Evolutionary conservation across 37 sponge, comb jelly and placozoan genomes (phyloP).

Genomic region (Corticium candelabrum): DNA sequence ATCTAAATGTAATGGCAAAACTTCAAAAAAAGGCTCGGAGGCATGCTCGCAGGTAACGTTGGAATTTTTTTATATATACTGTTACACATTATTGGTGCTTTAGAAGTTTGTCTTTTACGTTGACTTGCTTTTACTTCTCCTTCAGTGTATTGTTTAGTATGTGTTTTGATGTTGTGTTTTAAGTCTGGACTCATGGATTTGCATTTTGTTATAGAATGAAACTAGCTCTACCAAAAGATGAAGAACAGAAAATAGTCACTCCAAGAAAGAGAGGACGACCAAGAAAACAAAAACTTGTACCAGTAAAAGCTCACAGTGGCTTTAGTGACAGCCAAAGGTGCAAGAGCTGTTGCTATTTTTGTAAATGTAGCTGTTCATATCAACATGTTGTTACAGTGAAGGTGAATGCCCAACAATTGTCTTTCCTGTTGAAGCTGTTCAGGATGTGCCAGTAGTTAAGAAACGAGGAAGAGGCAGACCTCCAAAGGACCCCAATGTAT

Average conservation of each 20-base stretch:
- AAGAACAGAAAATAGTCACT: neutral
- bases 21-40: neutral
- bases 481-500: neutral
- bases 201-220: too few species aligned
- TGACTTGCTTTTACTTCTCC: too few species aligned
- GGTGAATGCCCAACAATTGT: neutral
- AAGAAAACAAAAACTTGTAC: neutral
- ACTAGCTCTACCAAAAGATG: too few species aligned
- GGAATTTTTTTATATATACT: neutral
- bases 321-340: neutral
- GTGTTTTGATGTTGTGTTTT: too few species aligned
- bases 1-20: neutral
- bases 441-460: neutral
- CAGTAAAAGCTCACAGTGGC: neutral
- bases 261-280: neutral
- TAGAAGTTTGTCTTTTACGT: too few species aligned
- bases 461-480: neutral
- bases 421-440: neutral
- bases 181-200: too few species aligned
- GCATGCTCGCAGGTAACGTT: neutral
- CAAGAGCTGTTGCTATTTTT: neutral
- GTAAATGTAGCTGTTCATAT: neutral
- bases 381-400: neutral
- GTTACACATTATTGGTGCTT: too few species aligned
- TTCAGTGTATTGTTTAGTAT: too few species aligned